A percentile compares a stretch with the other conserved stretches of the same genome.
Evolutionary conservation across 2,888 invertebrate genomes (phyloP).

Genomic region (Steinernema hermaphroditum): DNA sequence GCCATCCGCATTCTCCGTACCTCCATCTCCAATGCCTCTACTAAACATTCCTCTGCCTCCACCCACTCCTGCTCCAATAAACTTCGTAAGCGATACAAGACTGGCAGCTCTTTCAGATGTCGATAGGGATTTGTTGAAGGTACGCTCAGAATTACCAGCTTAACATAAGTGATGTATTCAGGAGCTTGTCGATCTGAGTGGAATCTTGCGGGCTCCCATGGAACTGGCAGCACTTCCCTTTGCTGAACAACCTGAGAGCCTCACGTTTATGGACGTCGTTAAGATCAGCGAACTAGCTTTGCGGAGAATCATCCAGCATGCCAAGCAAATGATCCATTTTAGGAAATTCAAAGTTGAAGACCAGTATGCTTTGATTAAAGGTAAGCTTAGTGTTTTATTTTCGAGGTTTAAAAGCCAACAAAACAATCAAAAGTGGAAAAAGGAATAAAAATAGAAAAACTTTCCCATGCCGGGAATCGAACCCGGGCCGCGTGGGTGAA

Average conservation of each 20-base stretch:
- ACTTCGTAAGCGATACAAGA: background rate
- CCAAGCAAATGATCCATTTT: constrained; percentile 76
- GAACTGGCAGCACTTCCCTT: constrained; percentile 36
- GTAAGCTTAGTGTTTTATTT: constrained; percentile 68
- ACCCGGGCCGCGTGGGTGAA: constrained; percentile 64
- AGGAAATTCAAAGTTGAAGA: constrained; percentile 91
- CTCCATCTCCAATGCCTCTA: background rate
- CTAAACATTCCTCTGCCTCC: background rate
- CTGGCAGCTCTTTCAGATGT: background rate
- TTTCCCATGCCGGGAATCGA: constrained; percentile 64
- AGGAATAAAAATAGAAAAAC: too few relatives aligned
- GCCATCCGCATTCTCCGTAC: constrained; percentile 1
- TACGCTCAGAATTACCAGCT: background rate
- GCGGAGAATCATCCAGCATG: constrained; percentile 75
- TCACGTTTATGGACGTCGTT: constrained; percentile 52
- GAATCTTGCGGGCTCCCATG: constrained; percentile 44
- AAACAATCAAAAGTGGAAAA: too few relatives aligned
- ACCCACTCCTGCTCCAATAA: background rate
- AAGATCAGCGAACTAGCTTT: constrained; percentile 84
- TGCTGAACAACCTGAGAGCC: constrained; percentile 37
- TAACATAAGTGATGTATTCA: constrained; percentile 11
- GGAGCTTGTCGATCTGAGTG: constrained; percentile 44
- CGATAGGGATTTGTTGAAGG: background rate
- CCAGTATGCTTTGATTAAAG: constrained; percentile 84
- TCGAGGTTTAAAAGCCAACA: too few relatives aligned